phyloP scores from a whole-genome alignment of 2,888 invertebrate species.

The Asteroscopus sphinx region DNA sequence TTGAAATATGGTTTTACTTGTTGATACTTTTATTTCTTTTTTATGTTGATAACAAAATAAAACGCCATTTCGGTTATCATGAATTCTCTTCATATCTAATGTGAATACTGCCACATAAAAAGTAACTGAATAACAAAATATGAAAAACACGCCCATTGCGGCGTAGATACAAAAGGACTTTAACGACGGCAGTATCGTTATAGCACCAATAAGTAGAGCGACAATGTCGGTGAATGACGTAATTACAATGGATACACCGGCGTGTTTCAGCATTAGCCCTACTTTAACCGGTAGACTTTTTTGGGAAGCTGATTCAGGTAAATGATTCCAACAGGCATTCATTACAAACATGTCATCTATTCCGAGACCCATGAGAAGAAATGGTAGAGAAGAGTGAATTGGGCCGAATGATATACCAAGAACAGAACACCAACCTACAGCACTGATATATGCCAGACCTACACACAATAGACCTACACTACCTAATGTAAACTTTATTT shows the following conservation, averaged over 20 bases:
- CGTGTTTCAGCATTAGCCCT: conserved; percentile 93
- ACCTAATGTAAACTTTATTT: conserved; percentile 92
- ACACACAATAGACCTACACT: conserved; percentile 92
- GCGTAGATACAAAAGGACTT: conserved; percentile 96
- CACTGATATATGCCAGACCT: conserved; percentile 92
- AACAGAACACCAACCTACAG: conserved; percentile 93
- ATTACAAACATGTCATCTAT: conserved; percentile 97
- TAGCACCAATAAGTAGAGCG: conserved; percentile 94
- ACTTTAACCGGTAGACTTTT: conserved; percentile 91
- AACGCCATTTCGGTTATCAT: conserved; percentile 91
- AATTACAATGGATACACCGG: conserved; percentile 95
- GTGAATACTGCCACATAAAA: conserved; percentile 95
- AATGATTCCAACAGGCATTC: conserved; percentile 93
- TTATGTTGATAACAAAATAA: conserved; percentile 92
- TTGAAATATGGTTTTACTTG: conserved; percentile 90
- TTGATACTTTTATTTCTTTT: conserved; percentile 84
- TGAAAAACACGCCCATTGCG: conserved; percentile 93
- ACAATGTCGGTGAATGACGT: conserved; percentile 95
- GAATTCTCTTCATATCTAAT: conserved; percentile 92
- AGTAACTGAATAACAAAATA: conserved; percentile 94
- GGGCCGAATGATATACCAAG: conserved; percentile 94
- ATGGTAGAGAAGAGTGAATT: conserved; percentile 95
- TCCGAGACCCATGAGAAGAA: conserved; percentile 94
- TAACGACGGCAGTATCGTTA: conserved; percentile 94
- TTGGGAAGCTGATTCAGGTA: conserved; percentile 85